phyloP scores from a whole-genome alignment of 2,113 vertebrate species.

The Daboia siamensis region DNA sequence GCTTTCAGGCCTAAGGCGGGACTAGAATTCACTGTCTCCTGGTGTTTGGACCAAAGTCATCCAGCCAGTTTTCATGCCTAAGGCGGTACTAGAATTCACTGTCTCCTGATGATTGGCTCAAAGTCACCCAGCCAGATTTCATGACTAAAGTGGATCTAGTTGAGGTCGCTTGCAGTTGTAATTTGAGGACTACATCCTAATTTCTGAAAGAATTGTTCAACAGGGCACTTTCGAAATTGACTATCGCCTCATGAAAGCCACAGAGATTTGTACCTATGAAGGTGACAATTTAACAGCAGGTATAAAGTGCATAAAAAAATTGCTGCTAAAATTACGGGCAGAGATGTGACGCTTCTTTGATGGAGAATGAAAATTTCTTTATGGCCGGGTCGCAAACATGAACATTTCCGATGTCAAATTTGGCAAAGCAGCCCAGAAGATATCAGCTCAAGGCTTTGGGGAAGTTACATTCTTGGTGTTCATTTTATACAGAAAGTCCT shows the following conservation, averaged over 20 bases:
- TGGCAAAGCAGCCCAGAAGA: not conserved
- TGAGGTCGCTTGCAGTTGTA: not conserved
- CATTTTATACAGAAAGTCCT: no score
- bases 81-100: no score
- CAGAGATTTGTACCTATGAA: not conserved
- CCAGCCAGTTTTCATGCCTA: no score
- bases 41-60: no score
- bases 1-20: no score
- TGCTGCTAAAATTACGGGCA: not conserved
- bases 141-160: no score
- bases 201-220: not conserved
- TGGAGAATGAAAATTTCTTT: not conserved
- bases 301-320: not conserved
- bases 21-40: no score
- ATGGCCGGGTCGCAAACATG: not conserved
- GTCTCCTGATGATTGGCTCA: no score
- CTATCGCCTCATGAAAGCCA: not conserved
- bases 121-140: no score
- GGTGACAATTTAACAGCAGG: not conserved
- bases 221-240: accelerated
- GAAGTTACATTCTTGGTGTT: not conserved
- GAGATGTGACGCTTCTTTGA: accelerated
- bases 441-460: no score
- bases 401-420: not conserved
- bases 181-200: not conserved